A percentile compares a stretch with the other conserved stretches of the same genome.
phyloP scores from a whole-genome alignment of 2,888 invertebrate genomes.

The Melolontha melolontha region DNA sequence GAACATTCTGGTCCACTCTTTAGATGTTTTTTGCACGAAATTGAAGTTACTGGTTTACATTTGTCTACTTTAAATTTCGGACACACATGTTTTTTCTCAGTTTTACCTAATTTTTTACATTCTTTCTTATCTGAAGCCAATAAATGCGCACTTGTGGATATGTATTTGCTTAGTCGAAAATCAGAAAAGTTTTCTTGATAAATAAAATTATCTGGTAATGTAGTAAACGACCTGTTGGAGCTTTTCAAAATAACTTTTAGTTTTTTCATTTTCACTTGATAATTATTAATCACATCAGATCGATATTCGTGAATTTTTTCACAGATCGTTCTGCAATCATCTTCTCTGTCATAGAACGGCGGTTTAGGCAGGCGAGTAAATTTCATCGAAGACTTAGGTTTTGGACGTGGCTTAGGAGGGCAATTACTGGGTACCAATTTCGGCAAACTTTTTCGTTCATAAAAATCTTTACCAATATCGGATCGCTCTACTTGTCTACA shows the following conservation, averaged over 20 bases:
- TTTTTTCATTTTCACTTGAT: slow-evolving; percentile 15
- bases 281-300: not conserved
- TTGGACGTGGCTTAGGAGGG: not conserved
- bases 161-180: not conserved
- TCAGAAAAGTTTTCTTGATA: slow-evolving; percentile 19
- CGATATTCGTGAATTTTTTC: not conserved
- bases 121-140: slow-evolving; percentile 17
- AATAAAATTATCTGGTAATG: slow-evolving; percentile 13
- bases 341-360: slow-evolving; percentile 20
- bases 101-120: slow-evolving; percentile 36
- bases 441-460: slow-evolving; percentile 14
- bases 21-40: slow-evolving; percentile 10
- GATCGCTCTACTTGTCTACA: not conserved
- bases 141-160: slow-evolving; percentile 2
- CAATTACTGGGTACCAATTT: not conserved
- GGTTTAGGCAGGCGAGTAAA: slow-evolving; percentile 25
- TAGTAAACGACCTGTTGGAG: slow-evolving; percentile 26
- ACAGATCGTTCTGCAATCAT: not conserved
- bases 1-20: slow-evolving; percentile 43
- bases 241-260: slow-evolving; percentile 18
- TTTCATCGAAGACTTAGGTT: slow-evolving; percentile 2
- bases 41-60: slow-evolving; percentile 31
- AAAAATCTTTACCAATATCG: not conserved
- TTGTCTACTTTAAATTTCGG: slow-evolving; percentile 13
- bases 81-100: slow-evolving; percentile 26